These are phyloP conservation scores for Ornithoptera alexandrae DNA, from an alignment of 2,888 invertebrate genomes.

Conservation along the genomic window DNA sequence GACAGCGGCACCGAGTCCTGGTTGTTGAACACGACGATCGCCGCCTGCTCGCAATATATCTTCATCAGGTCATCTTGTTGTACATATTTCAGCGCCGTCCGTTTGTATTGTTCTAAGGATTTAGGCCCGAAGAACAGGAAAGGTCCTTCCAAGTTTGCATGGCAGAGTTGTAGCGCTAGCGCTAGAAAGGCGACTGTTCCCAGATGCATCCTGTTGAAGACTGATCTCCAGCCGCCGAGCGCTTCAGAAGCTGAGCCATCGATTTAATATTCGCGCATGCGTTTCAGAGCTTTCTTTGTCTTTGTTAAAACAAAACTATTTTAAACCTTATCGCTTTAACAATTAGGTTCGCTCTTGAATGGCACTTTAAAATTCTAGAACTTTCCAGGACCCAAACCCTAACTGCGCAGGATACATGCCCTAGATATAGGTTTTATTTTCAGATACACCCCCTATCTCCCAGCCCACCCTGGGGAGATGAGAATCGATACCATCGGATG, in stretches of 20 bases:
- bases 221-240: neutral
- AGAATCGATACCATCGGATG: slow-evolving; percentile 7
- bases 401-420: slow-evolving; percentile 18
- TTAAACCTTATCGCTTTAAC: neutral
- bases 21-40: slow-evolving; percentile 81
- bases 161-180: slow-evolving; percentile 25
- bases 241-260: slow-evolving; percentile 24
- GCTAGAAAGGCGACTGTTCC: slow-evolving; percentile 30
- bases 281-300: slow-evolving; percentile 23
- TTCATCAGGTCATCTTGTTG: slow-evolving; percentile 78
- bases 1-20: slow-evolving; percentile 78
- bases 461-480: neutral
- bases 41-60: slow-evolving; percentile 79
- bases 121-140: slow-evolving; percentile 81
- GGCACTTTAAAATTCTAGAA: slow-evolving; percentile 10
- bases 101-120: slow-evolving; percentile 65
- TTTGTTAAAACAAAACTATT: neutral
- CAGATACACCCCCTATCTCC: slow-evolving; percentile 3
- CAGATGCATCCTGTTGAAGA: slow-evolving; percentile 29
- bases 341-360: neutral
- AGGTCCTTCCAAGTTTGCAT: slow-evolving; percentile 78
- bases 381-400: slow-evolving; percentile 8
- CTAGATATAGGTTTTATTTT: slow-evolving; percentile 22
- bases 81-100: slow-evolving; percentile 74
- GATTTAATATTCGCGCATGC: slow-evolving; percentile 37